These are phyloP conservation scores for Phlogophora meticulosa DNA, from an alignment of 2,888 invertebrate species.

Conservation along the genomic window DNA sequence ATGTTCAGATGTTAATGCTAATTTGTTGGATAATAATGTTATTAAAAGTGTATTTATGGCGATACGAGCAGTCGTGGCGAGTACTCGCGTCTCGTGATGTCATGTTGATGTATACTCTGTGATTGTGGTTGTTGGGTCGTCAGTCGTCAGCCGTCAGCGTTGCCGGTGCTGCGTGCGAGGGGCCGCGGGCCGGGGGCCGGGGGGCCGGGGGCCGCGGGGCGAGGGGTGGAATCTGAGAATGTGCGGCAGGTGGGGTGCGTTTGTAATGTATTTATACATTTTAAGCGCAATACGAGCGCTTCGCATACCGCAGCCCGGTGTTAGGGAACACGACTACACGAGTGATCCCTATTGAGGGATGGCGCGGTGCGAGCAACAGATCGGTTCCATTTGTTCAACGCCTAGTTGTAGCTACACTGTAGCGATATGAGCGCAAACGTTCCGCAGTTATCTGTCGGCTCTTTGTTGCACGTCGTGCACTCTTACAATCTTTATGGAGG, in stretches of 20 bases:
- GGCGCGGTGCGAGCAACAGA: constrained; percentile 27
- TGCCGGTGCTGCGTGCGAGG: constrained; percentile 20
- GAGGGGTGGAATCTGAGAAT: constrained; percentile 57
- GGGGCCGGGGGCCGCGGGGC: too few species aligned
- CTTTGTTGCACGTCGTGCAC: constrained; percentile 29
- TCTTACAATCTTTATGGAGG: constrained; percentile 41
- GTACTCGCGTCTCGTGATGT: constrained; percentile 6
- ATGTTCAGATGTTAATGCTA: constrained; percentile 61
- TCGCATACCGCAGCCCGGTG: constrained; percentile 34
- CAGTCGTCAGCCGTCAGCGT: constrained; percentile 15
- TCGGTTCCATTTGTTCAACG: constrained; percentile 3
- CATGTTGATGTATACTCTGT: constrained; percentile 15
- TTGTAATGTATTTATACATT: constrained; percentile 52
- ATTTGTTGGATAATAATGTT: constrained; percentile 61
- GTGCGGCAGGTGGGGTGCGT: constrained; percentile 59
- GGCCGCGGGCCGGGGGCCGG: too few species aligned
- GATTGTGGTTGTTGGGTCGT: constrained; percentile 23
- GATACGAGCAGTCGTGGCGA: constrained; percentile 10
- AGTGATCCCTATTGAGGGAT: constrained; percentile 21
- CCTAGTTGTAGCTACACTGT: neutral
- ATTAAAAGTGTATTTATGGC: constrained; percentile 47
- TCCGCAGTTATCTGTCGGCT: constrained; percentile 22
- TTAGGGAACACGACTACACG: constrained; percentile 26
- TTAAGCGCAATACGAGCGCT: constrained; percentile 49
- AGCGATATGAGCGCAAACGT: constrained; percentile 6